Conservation (phyloP, 2,113 vertebrate species). For the Oxyruncus cristatus region DNA sequence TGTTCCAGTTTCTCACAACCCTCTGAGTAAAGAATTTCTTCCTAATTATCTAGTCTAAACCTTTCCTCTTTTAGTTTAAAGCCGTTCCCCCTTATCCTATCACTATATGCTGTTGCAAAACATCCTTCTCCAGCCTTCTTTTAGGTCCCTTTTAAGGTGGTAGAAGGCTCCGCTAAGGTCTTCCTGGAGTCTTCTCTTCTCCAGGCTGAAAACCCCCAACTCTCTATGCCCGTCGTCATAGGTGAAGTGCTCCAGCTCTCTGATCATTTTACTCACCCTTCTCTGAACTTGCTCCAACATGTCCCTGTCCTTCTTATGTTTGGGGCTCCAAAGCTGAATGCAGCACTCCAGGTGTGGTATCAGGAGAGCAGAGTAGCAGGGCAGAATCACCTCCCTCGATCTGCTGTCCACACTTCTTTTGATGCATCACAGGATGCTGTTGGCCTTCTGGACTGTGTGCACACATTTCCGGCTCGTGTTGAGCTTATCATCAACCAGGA, state of each 20-base stretch:
- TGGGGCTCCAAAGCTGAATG: not conserved
- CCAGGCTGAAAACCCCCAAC: not conserved
- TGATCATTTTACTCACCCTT: not conserved
- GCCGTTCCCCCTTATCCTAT: not conserved
- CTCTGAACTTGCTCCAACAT: not conserved
- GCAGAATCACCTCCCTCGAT: not conserved
- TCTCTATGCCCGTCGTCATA: not conserved
- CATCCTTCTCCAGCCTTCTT: not conserved
- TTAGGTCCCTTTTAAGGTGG: not conserved
- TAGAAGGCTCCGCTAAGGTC: no score
- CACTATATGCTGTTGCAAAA: not conserved
- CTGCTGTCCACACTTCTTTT: not conserved
- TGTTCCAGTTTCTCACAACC: not conserved
- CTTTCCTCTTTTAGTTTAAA: not conserved
- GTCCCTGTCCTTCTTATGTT: not conserved
- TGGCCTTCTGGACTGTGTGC: not conserved
- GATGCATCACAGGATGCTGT: not conserved
- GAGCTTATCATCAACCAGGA: not conserved
- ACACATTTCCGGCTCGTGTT: not conserved
- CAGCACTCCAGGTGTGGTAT: not conserved
- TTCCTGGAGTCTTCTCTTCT: not conserved
- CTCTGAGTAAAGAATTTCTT: not conserved
- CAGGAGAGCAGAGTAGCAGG: not conserved
- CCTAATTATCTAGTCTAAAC: not conserved
- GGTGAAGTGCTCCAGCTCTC: not conserved